Base-by-base conservation (phyloP, 1,140 invertebrate genomes). In the Brachystomella parvula region DNA sequence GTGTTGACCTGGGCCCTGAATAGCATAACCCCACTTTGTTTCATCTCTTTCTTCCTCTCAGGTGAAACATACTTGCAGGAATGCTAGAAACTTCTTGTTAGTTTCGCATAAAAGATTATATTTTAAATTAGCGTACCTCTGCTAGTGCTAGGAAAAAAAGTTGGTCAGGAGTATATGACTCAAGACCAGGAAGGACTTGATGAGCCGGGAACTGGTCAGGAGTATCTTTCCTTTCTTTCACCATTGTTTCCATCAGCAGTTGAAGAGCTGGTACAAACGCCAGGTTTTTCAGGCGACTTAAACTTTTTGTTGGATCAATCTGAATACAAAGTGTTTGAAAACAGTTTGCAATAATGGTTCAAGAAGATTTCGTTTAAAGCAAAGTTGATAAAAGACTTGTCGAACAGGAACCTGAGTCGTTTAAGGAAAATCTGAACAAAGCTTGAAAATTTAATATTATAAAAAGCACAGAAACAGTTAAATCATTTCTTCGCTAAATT, bases 1-100 rank as follows among this genome's bases (percentile, higher is more conserved):
- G 83, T 83, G 63, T 82, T 79, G 1, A 85, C 81, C 59, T 82
- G 79, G 72, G 73, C 79, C 75, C 73, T 39, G 19, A 53, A 39
- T 9, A 58, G 61, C 9, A 49, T 31, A 21, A 62, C 59, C 9
- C 68, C 68, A 39, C 59, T 0, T 29, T 61, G 1, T 24, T 59
- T 24, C 24, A 58, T 35, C 6, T 26, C 26, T 24, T 30, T 30
- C 19, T 32, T 61, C 19, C 24, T 33, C 3, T 17, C 49, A 1
- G 6, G 6, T 6, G 63, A 9, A n/a, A 28, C 44, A 3, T 30
- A 12, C 17, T 24, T 35, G 53, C 67, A 69, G 6, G 49, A n/a
- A 19, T 69, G 63, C 64, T 65, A 33, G 28, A 49, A 49, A 2
- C 29, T 49, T 33, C 24, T 56, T 12, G 49, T 53, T 53, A 53